Percentiles rank a stretch among this genome's conserved stretches.
These are phyloP conservation scores for Apamea sordens DNA, from an alignment of 2,888 invertebrate species.

Conservation along the genomic window DNA sequence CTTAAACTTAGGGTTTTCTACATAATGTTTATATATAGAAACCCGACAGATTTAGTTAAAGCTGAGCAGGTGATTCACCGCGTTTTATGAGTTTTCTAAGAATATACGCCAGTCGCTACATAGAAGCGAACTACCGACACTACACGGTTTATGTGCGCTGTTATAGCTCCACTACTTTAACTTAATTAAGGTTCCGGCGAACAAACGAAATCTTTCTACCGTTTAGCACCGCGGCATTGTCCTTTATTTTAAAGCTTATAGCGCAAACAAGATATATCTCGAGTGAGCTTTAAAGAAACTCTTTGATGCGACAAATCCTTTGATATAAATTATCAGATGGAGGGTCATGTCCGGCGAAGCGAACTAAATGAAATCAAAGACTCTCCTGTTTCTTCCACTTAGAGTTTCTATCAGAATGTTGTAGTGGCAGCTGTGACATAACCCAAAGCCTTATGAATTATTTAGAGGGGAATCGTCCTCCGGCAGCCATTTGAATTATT, in stretches of 20 bases:
- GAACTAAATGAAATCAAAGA: conserved; percentile 80
- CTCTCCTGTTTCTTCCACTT: conserved; percentile 69
- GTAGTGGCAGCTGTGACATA: conserved; percentile 80
- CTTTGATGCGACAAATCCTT: conserved; percentile 69
- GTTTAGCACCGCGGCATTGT: conserved; percentile 35
- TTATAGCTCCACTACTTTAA: conserved; percentile 66
- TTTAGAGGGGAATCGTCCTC: conserved; percentile 82
- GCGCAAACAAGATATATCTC: conserved; percentile 37
- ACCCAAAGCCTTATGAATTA: conserved; percentile 84
- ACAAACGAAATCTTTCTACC: conserved; percentile 45
- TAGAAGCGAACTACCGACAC: conserved; percentile 67
- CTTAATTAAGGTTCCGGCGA: conserved; percentile 68
- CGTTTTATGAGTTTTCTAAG: conserved; percentile 70
- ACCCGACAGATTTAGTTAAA: conserved; percentile 57
- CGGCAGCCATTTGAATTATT: conserved; percentile 86
- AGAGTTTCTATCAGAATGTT: conserved; percentile 65
- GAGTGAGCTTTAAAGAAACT: conserved; percentile 41
- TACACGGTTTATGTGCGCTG: conserved; percentile 70
- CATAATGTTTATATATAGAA: conserved; percentile 11
- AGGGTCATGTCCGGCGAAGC: conserved; percentile 69
- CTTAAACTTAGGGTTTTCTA: conserved; percentile 24
- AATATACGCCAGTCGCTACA: conserved; percentile 61
- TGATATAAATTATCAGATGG: conserved; percentile 74
- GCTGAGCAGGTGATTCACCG: conserved; percentile 69
- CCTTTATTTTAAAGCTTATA: conserved; percentile 41